A percentile compares a stretch with the other conserved stretches of the same genome.
phyloP scores from a whole-genome alignment of 2,797 vertebrate genomes.

The Myotis pilosus region DNA sequence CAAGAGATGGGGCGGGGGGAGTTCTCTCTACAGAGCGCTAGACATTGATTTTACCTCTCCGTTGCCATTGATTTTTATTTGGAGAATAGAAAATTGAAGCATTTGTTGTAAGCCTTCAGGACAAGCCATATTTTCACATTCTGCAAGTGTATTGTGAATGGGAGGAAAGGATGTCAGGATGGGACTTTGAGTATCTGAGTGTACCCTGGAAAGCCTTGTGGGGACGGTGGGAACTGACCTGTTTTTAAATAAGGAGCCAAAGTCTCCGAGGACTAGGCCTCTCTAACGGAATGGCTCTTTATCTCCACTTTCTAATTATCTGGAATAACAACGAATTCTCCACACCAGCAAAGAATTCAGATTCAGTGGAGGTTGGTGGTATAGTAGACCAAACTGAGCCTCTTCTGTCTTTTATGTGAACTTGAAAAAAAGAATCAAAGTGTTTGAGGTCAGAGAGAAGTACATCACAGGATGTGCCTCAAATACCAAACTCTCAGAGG shows the following conservation, averaged over 20 bases:
- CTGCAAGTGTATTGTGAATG: background rate
- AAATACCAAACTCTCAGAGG: slow-evolving; percentile 72
- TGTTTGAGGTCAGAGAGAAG: slow-evolving; percentile 78
- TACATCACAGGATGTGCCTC: slow-evolving; percentile 69
- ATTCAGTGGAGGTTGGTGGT: slow-evolving; percentile 64
- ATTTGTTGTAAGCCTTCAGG: slow-evolving; percentile 72
- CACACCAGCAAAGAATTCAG: slow-evolving; percentile 60
- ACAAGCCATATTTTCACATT: slow-evolving; percentile 50
- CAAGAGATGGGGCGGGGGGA: background rate
- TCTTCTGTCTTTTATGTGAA: slow-evolving; percentile 74
- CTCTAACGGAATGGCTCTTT: slow-evolving; percentile 50
- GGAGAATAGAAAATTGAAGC: slow-evolving; percentile 75
- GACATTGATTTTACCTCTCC: slow-evolving; percentile 75
- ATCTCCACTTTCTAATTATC: slow-evolving; percentile 52
- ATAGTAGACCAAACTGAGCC: slow-evolving; percentile 74
- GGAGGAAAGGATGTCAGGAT: background rate
- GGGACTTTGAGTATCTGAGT: slow-evolving; percentile 1
- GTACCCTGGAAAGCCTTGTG: slow-evolving; percentile 45
- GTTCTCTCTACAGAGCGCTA: background rate
- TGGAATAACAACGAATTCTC: slow-evolving; percentile 70
- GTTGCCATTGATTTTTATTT: slow-evolving; percentile 76
- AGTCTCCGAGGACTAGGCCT: background rate
- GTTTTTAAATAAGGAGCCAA: slow-evolving; percentile 57
- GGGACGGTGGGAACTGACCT: slow-evolving; percentile 49
- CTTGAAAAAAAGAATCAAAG: slow-evolving; percentile 76